Evolutionary conservation across 1,140 invertebrate genomes (phyloP), one percentile per base, ranked within the genome.

Genomic region (Nephila pilipes): DNA sequence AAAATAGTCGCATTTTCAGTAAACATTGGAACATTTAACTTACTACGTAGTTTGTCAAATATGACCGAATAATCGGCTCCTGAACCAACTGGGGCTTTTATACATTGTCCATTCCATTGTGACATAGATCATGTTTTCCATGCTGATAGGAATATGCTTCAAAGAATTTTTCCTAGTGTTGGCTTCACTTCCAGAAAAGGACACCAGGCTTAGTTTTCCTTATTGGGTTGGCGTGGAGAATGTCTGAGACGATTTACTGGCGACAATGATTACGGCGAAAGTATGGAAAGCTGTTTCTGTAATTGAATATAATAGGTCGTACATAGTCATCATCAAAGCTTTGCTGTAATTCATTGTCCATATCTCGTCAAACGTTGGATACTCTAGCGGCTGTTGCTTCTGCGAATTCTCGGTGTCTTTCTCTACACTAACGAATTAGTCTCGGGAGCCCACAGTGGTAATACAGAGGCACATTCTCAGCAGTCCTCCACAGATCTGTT

Each of bases 201-300:
- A 58, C 89, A 2, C 38, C 8, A 22, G 32, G 25, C 16, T 79
- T 90, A 90, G 89, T 80, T 90, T 90, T 90, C 36, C 89, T 85
- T 32, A 29, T 85, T 54, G 18, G 29, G 22, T 81, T 10, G 46
- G 18, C 5, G 58, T 38, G n/a, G 65, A 60, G 55, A 90, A 32
- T 10, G 60, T n/a, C 88, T 80, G 36, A 14, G n/a, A 2, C 65
- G 5, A 1, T 29, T 18, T 81, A 29, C 2, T 22, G 46, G 18
- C 4, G 38, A 87, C n/a, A 3, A 5, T 12, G 16, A 54, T 69
- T 87, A 5, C 36, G 29, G 16, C 20, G 36, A 46, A 16, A 36
- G 38, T 65, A 87, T 14, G 60, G 29, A 2, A 32, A 65, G 38
- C 36, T 87, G 85, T 58, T 87, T 46, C 60, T 87, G 32, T n/a